Conservation (phyloP, 2,797 vertebrate species). For the Dendrocincla tyrannina region DNA sequence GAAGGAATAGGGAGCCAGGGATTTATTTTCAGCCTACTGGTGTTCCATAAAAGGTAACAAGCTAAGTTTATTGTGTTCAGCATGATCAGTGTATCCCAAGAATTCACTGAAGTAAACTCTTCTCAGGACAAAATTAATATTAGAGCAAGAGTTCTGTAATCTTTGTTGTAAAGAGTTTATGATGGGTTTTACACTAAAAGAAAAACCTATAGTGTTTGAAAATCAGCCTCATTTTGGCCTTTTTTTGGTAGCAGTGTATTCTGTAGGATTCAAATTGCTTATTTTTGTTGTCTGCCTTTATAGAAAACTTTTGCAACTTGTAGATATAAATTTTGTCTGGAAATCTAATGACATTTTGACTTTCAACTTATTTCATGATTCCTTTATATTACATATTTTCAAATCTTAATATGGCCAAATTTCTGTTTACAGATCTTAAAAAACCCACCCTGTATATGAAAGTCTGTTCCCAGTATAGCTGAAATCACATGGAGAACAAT, state of each 20-base stretch:
- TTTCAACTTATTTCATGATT: background rate
- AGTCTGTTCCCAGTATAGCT: slow-evolving; percentile 14
- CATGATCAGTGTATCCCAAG: background rate
- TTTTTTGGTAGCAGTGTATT: background rate
- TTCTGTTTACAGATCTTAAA: slow-evolving; percentile 46
- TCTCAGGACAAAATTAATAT: background rate
- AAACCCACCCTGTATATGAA: background rate
- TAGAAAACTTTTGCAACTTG: background rate
- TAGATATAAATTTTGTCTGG: background rate
- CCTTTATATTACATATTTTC: background rate
- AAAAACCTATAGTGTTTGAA: background rate
- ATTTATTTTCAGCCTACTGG: background rate
- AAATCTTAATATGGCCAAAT: slow-evolving; percentile 39
- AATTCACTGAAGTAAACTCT: background rate
- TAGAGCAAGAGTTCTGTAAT: background rate
- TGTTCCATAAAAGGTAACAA: background rate
- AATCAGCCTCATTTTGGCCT: background rate
- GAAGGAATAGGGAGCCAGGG: background rate
- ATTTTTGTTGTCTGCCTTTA: slow-evolving; percentile 17
- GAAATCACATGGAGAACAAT: background rate
- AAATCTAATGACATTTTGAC: slow-evolving; percentile 18
- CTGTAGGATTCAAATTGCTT: slow-evolving; percentile 8
- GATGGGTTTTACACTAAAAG: background rate
- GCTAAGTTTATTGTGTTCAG: background rate
- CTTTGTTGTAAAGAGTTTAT: background rate